A percentile compares a stretch with the other conserved stretches of the same genome.
These are phyloP conservation scores for Scalopus aquaticus DNA, from an alignment of 2,113 vertebrate genomes.

Conservation along the genomic window DNA sequence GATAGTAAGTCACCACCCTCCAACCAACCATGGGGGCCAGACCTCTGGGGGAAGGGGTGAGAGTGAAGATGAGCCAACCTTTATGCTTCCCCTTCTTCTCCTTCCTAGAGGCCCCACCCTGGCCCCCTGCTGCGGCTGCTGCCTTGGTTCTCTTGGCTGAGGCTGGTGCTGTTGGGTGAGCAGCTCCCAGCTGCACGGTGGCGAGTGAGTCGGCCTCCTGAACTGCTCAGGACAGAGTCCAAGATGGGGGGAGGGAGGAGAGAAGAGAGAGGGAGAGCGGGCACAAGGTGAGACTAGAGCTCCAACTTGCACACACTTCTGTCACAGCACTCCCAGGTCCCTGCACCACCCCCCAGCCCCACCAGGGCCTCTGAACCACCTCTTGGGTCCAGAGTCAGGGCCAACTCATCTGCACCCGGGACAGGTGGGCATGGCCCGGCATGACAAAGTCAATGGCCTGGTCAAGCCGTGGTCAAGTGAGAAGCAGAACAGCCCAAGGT, in stretches of 20 bases:
- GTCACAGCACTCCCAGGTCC: not conserved
- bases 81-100: conserved; percentile 97
- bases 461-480: not conserved
- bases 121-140: conserved; percentile 89
- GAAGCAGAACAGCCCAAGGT: not conserved
- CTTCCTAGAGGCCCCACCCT: conserved; percentile 93
- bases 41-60: not conserved
- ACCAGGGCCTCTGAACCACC: not conserved
- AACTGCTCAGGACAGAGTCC: conserved; percentile 87
- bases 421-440: not conserved
- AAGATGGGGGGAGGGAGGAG: conserved; percentile 43
- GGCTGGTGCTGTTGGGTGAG: conserved; percentile 89
- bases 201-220: conserved; percentile 96
- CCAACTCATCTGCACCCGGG: not conserved
- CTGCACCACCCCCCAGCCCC: not conserved
- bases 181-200: conserved; percentile 86
- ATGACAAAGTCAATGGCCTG: not conserved
- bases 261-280: not conserved
- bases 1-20: not conserved
- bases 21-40: not conserved
- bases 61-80: conserved; percentile 88
- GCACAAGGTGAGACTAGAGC: not conserved
- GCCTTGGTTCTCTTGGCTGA: conserved; percentile 94
- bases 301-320: not conserved
- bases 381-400: not conserved